Evolutionary conservation across 2,113 vertebrate genomes (phyloP).

Genomic region (Polyodon spathula): DNA sequence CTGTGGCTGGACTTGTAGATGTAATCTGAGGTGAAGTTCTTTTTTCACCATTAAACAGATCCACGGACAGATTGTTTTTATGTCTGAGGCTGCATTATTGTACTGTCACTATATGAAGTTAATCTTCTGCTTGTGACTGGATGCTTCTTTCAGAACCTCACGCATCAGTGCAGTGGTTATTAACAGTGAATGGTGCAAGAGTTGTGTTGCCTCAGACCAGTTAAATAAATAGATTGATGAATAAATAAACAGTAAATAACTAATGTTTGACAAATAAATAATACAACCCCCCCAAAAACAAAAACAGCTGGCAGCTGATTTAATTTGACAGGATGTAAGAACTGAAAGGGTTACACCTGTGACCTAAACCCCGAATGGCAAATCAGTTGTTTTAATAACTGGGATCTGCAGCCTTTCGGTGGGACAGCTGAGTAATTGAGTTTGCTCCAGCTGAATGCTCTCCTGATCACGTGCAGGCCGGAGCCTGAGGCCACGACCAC

Average conservation of each 20-base stretch:
- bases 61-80: background rate
- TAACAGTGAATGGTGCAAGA: no score
- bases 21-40: background rate
- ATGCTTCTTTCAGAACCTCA: background rate
- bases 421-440: background rate
- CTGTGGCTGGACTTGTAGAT: no score
- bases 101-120: background rate
- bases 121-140: background rate
- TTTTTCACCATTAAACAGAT: background rate
- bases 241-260: background rate
- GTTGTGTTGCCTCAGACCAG: no score
- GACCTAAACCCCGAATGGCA: background rate
- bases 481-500: background rate
- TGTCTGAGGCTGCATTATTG: background rate
- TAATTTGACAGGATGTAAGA: background rate
- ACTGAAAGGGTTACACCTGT: background rate
- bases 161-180: no score
- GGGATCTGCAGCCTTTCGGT: background rate
- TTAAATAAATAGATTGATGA: background rate
- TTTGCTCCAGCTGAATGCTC: background rate
- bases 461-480: background rate
- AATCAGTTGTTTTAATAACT: background rate
- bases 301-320: background rate
- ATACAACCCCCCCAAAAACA: no score
- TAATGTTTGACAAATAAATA: background rate